These are phyloP conservation scores for human (Homo sapiens) DNA, from an alignment of 2,113 vertebrate species.

Conservation along the genomic window DNA sequence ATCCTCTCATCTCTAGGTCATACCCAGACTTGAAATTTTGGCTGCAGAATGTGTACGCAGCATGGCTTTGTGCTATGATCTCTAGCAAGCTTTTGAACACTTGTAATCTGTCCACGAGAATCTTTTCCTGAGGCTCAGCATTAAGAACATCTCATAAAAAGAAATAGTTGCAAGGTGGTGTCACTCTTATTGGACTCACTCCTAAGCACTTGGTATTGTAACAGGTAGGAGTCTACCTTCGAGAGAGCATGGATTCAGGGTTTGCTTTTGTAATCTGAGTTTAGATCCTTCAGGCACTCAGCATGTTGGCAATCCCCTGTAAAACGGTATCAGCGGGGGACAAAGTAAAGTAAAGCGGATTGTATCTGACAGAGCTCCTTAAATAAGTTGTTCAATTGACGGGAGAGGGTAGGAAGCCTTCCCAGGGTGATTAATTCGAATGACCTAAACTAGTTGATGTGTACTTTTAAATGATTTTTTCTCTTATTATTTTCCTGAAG, in stretches of 20 bases:
- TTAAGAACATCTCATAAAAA: slow-evolving; percentile 65
- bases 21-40: slow-evolving; percentile 45
- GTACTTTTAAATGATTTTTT: slow-evolving; percentile 62
- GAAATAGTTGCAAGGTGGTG: slow-evolving; percentile 50
- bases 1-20: slow-evolving; percentile 19
- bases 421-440: slow-evolving; percentile 60
- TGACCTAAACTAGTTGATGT: slow-evolving; percentile 34
- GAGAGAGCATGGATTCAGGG: background rate
- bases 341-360: slow-evolving; percentile 66
- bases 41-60: background rate
- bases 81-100: slow-evolving; percentile 60
- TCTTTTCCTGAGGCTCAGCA: slow-evolving; percentile 59
- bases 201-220: slow-evolving; percentile 39
- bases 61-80: slow-evolving; percentile 57
- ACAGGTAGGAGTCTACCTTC: slow-evolving; percentile 30
- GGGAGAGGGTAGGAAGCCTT: slow-evolving; percentile 58
- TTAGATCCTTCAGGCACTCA: slow-evolving; percentile 69
- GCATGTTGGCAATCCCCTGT: slow-evolving; percentile 66
- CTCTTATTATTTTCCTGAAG: slow-evolving; percentile 44
- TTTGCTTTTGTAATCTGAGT: slow-evolving; percentile 68
- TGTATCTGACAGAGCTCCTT: slow-evolving; percentile 67
- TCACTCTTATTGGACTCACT: slow-evolving; percentile 54
- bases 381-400: slow-evolving; percentile 76
- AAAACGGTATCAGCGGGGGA: slow-evolving; percentile 65
- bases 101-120: slow-evolving; percentile 64